Percentiles rank a stretch among this genome's conserved stretches.
phyloP scores from a whole-genome alignment of 2,797 vertebrate genomes.

The Phalanger gymnotis region DNA sequence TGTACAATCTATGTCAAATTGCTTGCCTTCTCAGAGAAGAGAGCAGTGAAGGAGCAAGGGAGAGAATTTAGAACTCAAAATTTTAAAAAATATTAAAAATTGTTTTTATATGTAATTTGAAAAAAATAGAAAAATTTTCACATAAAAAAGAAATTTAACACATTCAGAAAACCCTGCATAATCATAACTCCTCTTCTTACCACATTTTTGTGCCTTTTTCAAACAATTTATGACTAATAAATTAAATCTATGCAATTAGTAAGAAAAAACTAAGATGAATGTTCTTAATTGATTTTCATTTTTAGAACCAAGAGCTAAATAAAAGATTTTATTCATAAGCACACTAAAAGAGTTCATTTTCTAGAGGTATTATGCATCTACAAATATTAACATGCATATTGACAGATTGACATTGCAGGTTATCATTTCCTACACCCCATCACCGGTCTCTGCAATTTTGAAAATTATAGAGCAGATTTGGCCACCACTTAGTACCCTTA shows the following conservation, averaged over 20 bases:
- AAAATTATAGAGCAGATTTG: neutral
- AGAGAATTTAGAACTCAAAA: neutral
- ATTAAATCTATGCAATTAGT: neutral
- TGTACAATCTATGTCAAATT: neutral
- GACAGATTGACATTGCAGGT: conserved; percentile 25
- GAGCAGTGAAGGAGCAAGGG: neutral
- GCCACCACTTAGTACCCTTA: conserved; percentile 1
- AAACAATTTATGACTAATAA: conserved; percentile 70
- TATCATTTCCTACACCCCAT: neutral
- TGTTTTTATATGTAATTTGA: neutral
- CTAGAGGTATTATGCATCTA: conserved; percentile 20
- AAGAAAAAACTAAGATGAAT: neutral
- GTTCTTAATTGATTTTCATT: neutral
- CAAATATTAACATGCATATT: conserved; percentile 42
- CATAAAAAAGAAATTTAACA: neutral
- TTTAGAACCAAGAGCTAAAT: conserved; percentile 26
- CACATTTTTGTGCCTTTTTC: conserved; percentile 59
- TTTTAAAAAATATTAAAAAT: neutral
- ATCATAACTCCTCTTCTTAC: conserved; percentile 38
- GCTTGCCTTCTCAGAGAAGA: neutral
- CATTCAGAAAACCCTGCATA: conserved; percentile 44
- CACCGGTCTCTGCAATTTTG: neutral
- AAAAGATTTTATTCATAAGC: conserved; percentile 57
- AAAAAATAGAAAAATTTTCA: neutral
- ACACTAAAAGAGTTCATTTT: conserved; percentile 24